Base-by-base conservation (phyloP, 1,140 invertebrate genomes). In the Tribolium castaneum region DNA sequence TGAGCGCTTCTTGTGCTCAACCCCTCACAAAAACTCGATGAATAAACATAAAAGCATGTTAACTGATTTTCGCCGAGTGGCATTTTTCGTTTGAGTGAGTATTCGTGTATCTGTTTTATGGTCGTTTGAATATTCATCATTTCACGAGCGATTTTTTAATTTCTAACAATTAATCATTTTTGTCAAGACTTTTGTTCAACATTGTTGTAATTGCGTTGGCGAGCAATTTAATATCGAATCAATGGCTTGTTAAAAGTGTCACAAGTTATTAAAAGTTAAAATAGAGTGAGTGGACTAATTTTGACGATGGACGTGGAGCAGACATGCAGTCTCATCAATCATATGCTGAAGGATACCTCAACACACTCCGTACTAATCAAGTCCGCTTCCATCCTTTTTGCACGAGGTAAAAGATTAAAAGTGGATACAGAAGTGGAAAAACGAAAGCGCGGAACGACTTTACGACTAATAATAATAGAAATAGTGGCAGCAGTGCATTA, bases 231-330 rank as follows among this genome's bases (percentile, higher is more conserved):
- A 35, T 66, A 66, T 3, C 30, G 62, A 51, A 76, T 62, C 62
- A 45, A 73, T 66, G 45, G 70, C 77, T 79, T 81, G 80, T 83
- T 83, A 82, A 82, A 80, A 82, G 82, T 82, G 82, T 82, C 82
- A 80, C 80, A 82, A 84, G 78, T 84, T 84, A 84, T 83, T 83
- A 84, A 84, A 84, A 83, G 82, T 84, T 83, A 82, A 81, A 81
- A 78, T 56, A 70, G 75, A 79, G 78, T 81, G 79, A 81, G 78
- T 78, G 71, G 78, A 54, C 70, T 75, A 82, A 81, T 81, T 78
- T 81, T 19, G 70, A 66, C 71, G 78, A 81, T 75, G 80, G 80
- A 81, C 80, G 70, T 79, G 78, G 72, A 76, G 75, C 78, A 81
- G 80, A 81, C 80, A 73, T 75, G 79, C 59, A 79, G 72, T 71